Base-by-base conservation (phyloP, 2,797 vertebrate genomes). In the Lates japonicus region DNA sequence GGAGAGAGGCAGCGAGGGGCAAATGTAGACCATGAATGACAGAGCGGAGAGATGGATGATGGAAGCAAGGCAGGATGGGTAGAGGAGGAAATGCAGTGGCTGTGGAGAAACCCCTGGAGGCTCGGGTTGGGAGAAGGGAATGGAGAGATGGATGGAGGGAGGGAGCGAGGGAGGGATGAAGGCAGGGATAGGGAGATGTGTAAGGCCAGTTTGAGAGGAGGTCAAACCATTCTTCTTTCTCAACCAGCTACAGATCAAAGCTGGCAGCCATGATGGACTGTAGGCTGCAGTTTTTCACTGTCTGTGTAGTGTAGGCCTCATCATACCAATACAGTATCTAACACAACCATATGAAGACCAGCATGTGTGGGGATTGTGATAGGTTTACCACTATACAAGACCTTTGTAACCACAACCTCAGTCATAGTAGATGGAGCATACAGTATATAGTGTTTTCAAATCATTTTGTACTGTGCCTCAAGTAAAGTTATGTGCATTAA, bases 21-120 rank as follows among this genome's bases (percentile, higher is more conserved):
- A 44, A 88, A 85, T 87, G 85, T 82, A 80, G 89, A 83, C 86
- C 55, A 60, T 78, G 90, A 88, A 86, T 86, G 88, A 88, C 84
- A 82, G 80, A 83, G 65, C 39, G 35, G 75, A 82, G 83, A 75
- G 81, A 91, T 69, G 80, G 88, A 86, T 81, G 75, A 87, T 81
- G 75, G 81, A 85, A 79, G 81, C 71, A 54, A 86, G 81, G 81
- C 75, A 85, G 83, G 84, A 84, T 73, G 81, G 85, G 76, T 55
- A 77, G 75, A 84, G 74, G 77, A 85, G 61, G 86, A 76, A 91
- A 88, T 84, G 87, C 67, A 74, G 79, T 52, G 70, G 82, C 80
- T 85, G 67, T 70, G 70, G 83, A 87, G 80, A 87, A 90, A 84
- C 63, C 90, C 93, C 91, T 79, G 87, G 78, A 91, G 92, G 92